These are phyloP conservation scores for Tauraco erythrolophus DNA, from an alignment of 2,113 vertebrate genomes.

Conservation along the genomic window DNA sequence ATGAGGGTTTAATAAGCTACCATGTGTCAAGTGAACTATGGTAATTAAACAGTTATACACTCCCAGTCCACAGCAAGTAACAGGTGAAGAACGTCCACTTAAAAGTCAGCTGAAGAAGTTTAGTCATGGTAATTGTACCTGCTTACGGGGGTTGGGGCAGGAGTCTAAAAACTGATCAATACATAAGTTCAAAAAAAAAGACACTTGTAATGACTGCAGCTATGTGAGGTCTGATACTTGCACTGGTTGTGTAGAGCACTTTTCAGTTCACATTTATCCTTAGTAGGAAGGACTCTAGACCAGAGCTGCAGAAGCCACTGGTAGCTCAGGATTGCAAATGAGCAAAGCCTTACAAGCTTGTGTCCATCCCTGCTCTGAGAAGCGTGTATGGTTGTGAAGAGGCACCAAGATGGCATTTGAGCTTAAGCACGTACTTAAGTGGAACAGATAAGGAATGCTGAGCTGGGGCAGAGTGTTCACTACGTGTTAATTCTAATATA, in stretches of 20 bases:
- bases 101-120: background rate
- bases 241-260: background rate
- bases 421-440: background rate
- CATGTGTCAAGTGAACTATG: rapidly evolving
- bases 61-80: background rate
- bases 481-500: rapidly evolving
- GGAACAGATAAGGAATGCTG: rapidly evolving
- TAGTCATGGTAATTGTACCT: background rate
- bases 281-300: background rate
- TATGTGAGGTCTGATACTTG: background rate
- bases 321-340: background rate
- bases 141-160: rapidly evolving
- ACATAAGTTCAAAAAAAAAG: rapidly evolving
- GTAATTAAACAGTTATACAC: background rate
- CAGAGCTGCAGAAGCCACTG: background rate
- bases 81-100: background rate
- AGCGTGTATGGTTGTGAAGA: background rate
- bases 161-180: background rate
- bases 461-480: background rate
- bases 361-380: background rate
- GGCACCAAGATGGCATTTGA: background rate
- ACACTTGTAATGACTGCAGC: background rate
- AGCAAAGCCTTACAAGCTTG: background rate
- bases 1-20: background rate
- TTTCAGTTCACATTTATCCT: background rate